A percentile compares a stretch with the other conserved stretches of the same genome.
Conservation (phyloP, 2,113 vertebrate genomes). For the Serilophus lunatus region DNA sequence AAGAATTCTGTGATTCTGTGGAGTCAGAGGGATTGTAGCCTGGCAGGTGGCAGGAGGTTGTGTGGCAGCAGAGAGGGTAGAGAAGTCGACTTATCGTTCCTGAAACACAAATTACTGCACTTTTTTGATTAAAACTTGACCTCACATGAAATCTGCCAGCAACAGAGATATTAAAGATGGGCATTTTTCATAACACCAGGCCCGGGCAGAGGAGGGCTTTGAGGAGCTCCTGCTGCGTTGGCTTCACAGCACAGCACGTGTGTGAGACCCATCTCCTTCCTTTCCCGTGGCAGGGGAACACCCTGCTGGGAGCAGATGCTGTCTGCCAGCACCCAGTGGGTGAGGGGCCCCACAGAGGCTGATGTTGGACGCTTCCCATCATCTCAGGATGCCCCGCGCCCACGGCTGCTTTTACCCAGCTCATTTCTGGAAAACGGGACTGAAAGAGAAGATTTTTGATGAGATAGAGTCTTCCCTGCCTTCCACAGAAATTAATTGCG, state of each 20-base stretch:
- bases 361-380: neutral
- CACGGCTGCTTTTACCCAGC: neutral
- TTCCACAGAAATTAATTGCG: conserved; percentile 74
- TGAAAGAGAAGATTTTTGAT: conserved; percentile 34
- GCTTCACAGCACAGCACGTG: too few species aligned
- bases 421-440: neutral
- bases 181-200: neutral
- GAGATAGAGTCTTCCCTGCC: conserved; percentile 57
- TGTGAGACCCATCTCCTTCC: too few species aligned
- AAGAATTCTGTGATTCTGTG: neutral
- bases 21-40: neutral
- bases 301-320: neutral
- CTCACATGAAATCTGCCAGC: neutral
- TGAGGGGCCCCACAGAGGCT: neutral
- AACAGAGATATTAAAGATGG: neutral
- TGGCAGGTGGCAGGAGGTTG: neutral
- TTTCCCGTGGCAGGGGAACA: neutral
- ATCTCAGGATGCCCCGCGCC: neutral
- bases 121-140: neutral
- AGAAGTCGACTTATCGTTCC: neutral
- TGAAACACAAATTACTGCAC: neutral
- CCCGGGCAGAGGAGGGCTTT: neutral
- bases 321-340: neutral
- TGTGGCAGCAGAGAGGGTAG: neutral
- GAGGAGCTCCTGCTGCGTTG: too few species aligned